A percentile compares a stretch with the other conserved stretches of the same genome.
Evolutionary conservation across 2,113 vertebrate genomes (phyloP).

Genomic region (Climacteris rufus): DNA sequence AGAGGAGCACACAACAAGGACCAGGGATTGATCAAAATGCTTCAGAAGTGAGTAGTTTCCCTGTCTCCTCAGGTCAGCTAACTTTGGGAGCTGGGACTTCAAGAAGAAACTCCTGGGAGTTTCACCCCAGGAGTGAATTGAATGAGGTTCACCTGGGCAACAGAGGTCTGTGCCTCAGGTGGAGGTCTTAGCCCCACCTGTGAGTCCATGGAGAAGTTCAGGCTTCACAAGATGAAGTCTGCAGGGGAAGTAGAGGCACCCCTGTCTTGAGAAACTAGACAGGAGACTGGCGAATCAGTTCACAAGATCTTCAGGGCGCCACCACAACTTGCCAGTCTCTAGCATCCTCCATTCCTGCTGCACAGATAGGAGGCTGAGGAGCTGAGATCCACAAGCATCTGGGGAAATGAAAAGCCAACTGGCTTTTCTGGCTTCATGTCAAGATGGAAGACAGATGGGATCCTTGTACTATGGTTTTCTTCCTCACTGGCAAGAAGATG

Average conservation of each 20-base stretch:
- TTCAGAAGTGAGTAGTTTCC: neutral
- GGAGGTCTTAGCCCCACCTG: neutral
- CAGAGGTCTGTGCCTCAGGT: neutral
- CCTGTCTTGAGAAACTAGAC: neutral
- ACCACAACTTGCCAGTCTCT: neutral
- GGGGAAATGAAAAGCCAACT: neutral
- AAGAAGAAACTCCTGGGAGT: neutral
- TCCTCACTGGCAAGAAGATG: neutral
- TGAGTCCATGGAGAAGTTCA: neutral
- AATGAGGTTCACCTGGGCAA: neutral
- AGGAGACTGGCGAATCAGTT: neutral
- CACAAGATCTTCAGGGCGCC: neutral
- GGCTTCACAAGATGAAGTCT: neutral
- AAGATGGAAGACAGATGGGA: neutral
- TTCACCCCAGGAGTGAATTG: no score
- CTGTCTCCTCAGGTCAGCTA: neutral
- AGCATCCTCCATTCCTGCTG: neutral
- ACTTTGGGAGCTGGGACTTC: neutral
- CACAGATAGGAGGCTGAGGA: neutral
- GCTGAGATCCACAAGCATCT: neutral
- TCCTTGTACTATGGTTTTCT: neutral
- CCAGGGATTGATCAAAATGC: neutral
- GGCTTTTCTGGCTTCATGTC: neutral
- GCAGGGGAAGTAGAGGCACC: neutral
- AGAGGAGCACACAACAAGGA: rapidly evolving